Conservation (phyloP, 2,113 vertebrate genomes). For the Addax nasomaculatus region DNA sequence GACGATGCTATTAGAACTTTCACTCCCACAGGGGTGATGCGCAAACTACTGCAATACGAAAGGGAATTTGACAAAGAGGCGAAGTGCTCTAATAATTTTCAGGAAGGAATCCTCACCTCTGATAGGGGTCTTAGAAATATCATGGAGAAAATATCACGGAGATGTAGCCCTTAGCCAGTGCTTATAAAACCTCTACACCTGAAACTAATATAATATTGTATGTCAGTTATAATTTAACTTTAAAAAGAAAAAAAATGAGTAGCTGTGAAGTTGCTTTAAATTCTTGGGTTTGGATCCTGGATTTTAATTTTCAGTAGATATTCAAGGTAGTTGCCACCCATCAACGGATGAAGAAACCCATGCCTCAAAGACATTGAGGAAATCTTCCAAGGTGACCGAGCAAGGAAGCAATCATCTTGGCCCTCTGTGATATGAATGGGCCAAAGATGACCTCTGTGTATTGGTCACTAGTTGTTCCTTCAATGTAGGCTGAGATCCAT, state of each 20-base stretch:
- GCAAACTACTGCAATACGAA: not conserved
- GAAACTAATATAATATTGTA: not conserved
- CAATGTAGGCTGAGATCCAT: not conserved
- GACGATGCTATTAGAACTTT: not conserved
- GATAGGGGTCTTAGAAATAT: not conserved
- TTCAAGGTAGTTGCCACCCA: not conserved
- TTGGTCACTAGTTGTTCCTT: not conserved
- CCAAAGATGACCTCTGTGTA: not conserved
- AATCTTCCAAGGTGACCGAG: not conserved
- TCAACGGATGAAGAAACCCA: not conserved
- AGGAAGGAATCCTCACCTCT: not conserved
- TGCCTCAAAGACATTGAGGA: not conserved
- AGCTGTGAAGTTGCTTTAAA: not conserved
- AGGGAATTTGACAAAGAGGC: not conserved
- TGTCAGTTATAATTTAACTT: not conserved
- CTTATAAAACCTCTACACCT: not conserved
- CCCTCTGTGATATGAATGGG: not conserved
- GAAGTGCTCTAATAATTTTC: not conserved
- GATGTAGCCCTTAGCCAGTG: rapidly evolving
- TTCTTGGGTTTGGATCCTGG: not conserved
- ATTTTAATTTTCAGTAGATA: not conserved
- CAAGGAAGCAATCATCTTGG: not conserved
- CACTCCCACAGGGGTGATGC: not conserved
- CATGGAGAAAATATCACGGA: not conserved
- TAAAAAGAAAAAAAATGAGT: not conserved